These are phyloP conservation scores for Fringilla coelebs DNA, from an alignment of 2,797 vertebrate species.

Conservation along the genomic window DNA sequence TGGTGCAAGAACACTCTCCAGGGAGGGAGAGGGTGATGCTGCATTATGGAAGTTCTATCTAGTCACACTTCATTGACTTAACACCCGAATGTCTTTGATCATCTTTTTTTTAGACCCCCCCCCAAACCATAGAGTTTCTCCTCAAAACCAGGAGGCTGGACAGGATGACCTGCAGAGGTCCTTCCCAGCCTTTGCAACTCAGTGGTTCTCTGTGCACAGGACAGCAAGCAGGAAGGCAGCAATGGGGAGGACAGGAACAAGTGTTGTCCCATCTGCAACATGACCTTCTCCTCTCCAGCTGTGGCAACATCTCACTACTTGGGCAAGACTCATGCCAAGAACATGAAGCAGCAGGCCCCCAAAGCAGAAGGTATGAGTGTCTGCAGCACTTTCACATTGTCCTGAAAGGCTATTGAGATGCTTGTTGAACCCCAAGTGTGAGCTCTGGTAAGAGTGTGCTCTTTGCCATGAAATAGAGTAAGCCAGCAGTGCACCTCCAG, in stretches of 20 bases:
- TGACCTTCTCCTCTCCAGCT: constrained; percentile 91
- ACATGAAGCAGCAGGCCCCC: constrained; percentile 82
- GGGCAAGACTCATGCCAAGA: constrained; percentile 96
- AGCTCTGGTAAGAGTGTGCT: not conserved
- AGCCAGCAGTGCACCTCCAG: not conserved
- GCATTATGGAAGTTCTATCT: not conserved
- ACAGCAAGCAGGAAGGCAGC: constrained; percentile 77
- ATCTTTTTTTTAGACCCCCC: not conserved
- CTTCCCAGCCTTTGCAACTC: not conserved
- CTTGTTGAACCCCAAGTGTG: not conserved
- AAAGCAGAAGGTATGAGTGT: constrained; percentile 79
- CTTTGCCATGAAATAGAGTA: not conserved
- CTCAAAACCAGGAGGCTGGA: not conserved
- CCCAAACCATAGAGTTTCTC: not conserved
- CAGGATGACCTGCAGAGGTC: not conserved
- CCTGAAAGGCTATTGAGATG: not conserved
- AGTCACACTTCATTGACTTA: not conserved
- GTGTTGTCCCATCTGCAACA: constrained; percentile 91
- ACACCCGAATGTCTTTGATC: rapidly evolving
- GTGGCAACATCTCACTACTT: constrained; percentile 95
- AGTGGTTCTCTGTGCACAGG: constrained; percentile 18
- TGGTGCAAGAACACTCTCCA: not conserved
- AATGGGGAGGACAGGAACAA: constrained; percentile 85
- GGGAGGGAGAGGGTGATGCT: not conserved
- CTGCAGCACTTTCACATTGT: rapidly evolving